These are phyloP conservation scores for Actinia equina DNA, from an alignment of 64 coral and sea anemone genomes.

Conservation along the genomic window DNA sequence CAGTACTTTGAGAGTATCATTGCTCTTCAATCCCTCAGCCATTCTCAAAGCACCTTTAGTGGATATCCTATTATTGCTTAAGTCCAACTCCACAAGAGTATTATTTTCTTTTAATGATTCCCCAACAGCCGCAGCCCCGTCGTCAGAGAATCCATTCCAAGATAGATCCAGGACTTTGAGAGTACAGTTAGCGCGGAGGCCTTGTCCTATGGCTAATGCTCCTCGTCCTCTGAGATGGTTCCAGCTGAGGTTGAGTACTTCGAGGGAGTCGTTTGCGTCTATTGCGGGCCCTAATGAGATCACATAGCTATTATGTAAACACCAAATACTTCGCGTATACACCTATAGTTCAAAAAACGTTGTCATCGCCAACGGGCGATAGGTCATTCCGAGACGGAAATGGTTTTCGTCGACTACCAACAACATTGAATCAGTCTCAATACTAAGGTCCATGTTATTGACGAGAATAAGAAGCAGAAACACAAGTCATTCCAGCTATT, in stretches of 20 bases:
- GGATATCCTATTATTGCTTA: conserved; percentile 88
- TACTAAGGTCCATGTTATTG: too few relatives aligned
- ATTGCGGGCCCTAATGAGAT: conserved; percentile 61
- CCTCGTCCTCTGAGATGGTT: conserved; percentile 85
- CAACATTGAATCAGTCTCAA: too few relatives aligned
- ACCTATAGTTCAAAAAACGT: too few relatives aligned
- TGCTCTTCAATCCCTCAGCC: conserved; percentile 74
- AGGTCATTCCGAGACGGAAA: too few relatives aligned
- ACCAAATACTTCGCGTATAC: not conserved
- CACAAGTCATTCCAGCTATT: too few relatives aligned
- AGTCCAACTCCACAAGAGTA: conserved; percentile 72
- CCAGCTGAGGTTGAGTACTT: conserved; percentile 87
- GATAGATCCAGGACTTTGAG: conserved; percentile 62
- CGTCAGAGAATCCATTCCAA: conserved; percentile 95
- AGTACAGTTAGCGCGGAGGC: conserved; percentile 70
- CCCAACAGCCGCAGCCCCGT: conserved; percentile 78
- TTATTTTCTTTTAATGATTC: conserved; percentile 87
- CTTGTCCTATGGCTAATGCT: conserved; percentile 78
- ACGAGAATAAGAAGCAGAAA: too few relatives aligned
- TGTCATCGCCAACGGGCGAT: too few relatives aligned
- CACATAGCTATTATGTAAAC: not conserved
- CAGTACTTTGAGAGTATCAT: conserved; percentile 81
- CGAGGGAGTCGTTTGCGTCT: conserved; percentile 67
- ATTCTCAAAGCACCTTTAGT: conserved; percentile 58
- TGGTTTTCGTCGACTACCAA: too few relatives aligned